Evolutionary conservation across 2,797 vertebrate genomes (phyloP), one percentile per base, ranked within the genome.

Genomic region (Cossypha niveicapilla): DNA sequence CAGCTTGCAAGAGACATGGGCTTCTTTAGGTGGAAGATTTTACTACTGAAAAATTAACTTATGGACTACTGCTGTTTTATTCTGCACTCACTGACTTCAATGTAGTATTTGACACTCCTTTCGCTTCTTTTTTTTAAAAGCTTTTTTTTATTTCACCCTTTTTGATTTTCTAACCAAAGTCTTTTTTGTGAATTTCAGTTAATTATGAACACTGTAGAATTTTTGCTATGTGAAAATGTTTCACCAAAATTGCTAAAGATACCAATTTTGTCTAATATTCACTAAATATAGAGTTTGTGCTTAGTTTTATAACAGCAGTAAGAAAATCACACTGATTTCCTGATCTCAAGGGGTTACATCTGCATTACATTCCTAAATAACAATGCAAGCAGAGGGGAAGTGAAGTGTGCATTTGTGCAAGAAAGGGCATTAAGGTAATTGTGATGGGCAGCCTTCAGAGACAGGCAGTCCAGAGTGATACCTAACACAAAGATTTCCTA

Each of bases 111-210:
- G 73, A 81, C 72, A 74, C 18, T 93, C 78, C 94, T 74, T 65
- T 48, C 27, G 65, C 50, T 93, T 82, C 42, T 48, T 82, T 95
- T 92, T 95, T 89, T 63, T 7, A 3, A 24, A 74, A 27, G 16
- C 13, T 28, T 75, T 39, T 94, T 93, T 96, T 93, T 84, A 96
- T 93, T 76, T 95, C 25, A 92, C 50, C 88, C 86, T 90, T 93
- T 95, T 73, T 41, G 17, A 92, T 93, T 92, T 95, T 96, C 72
- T 95, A 93, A 94, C 60, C 92, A 95, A 95, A 95, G 91, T 85
- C 96, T 91, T 93, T 77, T 77, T 95, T 88, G 87, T 82, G 73
- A 72, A 16, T 90, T 47, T 76, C 57, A 34, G 45, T 87, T 85
- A 90, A 88, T 44, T 68, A 73, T 2, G 4, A 71, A 85, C 25